Evolutionary conservation across 2,113 vertebrate species (phyloP).

Genomic region (Megalops atlanticus): DNA sequence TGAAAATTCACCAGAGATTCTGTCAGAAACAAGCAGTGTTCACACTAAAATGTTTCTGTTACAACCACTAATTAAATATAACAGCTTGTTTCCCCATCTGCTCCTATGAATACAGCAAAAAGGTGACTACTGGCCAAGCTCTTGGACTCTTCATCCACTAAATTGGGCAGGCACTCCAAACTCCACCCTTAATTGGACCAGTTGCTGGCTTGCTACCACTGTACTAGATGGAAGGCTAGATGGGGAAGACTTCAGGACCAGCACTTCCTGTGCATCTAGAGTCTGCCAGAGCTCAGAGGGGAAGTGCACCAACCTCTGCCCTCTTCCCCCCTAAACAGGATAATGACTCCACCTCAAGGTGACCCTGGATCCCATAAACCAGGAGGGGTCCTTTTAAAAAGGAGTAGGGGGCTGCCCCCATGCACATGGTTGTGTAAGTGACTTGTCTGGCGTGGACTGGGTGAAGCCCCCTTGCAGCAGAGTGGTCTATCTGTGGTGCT

Average conservation of each 20-base stretch:
- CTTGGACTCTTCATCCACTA: too few species aligned
- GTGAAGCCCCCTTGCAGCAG: slow-evolving; percentile 12
- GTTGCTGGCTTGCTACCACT: too few species aligned
- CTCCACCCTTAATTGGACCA: too few species aligned
- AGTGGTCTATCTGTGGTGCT: slow-evolving; percentile 20
- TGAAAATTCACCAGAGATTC: neutral
- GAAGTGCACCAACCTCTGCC: neutral
- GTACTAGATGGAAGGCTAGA: too few species aligned
- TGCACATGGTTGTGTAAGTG: too few species aligned
- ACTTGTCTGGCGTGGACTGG: neutral
- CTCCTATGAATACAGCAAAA: too few species aligned
- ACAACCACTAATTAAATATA: neutral
- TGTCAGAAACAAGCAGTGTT: slow-evolving; percentile 15
- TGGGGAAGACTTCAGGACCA: too few species aligned
- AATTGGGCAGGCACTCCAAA: too few species aligned
- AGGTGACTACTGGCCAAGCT: too few species aligned
- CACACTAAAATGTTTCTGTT: neutral
- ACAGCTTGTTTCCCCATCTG: too few species aligned
- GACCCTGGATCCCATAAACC: slow-evolving; percentile 18
- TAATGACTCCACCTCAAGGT: slow-evolving; percentile 7
- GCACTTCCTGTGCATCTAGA: too few species aligned
- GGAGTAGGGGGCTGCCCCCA: slow-evolving; percentile 18
- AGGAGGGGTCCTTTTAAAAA: slow-evolving; percentile 36
- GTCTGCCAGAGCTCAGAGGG: neutral
- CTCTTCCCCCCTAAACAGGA: neutral